Base-by-base conservation (phyloP, 1,140 invertebrate species). In the Lepidurus couesii region DNA sequence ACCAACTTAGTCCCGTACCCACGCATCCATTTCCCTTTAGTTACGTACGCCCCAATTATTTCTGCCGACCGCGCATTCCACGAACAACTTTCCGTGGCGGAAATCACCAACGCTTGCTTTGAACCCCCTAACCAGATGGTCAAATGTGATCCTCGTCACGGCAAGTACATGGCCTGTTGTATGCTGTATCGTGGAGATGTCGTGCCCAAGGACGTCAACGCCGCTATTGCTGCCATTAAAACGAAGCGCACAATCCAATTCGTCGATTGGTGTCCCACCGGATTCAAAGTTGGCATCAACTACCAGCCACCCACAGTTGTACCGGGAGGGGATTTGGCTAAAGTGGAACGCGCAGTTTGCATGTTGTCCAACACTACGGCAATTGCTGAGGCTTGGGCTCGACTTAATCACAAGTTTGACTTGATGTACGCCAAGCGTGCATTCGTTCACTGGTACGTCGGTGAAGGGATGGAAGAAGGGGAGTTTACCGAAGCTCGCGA, bases 401-500 rank as follows among this genome's bases (percentile, higher is more conserved):
- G 91, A 80, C 84, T 93, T 74, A 91, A 93, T 84, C 90, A 92
- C 83, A 95, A 94, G 85, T 95, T 94, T 84, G 92, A 94, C 83
- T 84, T 93, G 76, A 93, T 89, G 92, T 93, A 92, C 86, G 90
- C 91, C 83, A 89, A 88, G 81, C 81, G 86, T 65, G 86, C 85
- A 34, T 86, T 93, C 84, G 91, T 92, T 0, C 91, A 92, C 83
- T 93, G 91, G 91, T 93, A 92, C 83, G 89, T 91, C 16, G 86
- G 86, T 5, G 86, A 87, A 80, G 85, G 86, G 73, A 81, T 76
- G 80, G 77, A 78, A 44, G 77, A 78, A 78, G 91, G 91, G 74
- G 92, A 94, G 85, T 95, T 95, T 86, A 91, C 89, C 2, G 93
- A 95, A 85, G 93, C 93, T 73, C 89, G 93, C 82, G 93, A 95